phyloP scores from a whole-genome alignment of 2,797 vertebrate genomes.

The Hafferia zeledoni region DNA sequence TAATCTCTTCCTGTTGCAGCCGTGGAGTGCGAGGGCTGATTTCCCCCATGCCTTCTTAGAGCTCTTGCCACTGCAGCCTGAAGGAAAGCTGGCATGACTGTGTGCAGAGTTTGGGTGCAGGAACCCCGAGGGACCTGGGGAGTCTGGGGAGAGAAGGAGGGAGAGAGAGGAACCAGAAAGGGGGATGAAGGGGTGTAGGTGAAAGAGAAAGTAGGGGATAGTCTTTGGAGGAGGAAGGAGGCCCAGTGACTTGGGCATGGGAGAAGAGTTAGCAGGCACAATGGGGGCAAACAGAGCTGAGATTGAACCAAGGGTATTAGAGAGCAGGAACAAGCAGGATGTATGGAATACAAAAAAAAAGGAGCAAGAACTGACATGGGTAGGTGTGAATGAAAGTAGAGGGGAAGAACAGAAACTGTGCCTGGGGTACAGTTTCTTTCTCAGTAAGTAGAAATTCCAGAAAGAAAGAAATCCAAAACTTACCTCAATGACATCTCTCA shows the following conservation, averaged over 20 bases:
- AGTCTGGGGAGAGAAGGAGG: not conserved
- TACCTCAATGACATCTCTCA: not conserved
- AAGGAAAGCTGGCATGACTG: not conserved
- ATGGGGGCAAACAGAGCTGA: not conserved
- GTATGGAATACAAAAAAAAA: not conserved
- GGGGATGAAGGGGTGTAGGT: fast-evolving
- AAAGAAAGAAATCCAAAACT: not conserved
- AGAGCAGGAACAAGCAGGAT: not conserved
- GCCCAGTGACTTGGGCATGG: not conserved
- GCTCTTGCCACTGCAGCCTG: not conserved
- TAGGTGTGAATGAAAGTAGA: not conserved
- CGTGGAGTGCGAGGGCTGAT: not conserved
- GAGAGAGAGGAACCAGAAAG: not conserved
- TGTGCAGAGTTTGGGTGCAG: not conserved
- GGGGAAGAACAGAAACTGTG: not conserved
- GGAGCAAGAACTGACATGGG: not conserved
- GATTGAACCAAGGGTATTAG: not conserved
- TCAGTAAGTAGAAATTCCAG: not conserved
- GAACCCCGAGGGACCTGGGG: not conserved
- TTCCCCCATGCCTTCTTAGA: not conserved
- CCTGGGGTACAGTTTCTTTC: not conserved
- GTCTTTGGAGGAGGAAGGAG: not conserved
- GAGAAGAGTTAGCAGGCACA: not conserved
- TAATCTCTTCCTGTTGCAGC: not conserved
- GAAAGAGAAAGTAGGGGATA: not conserved